Evolutionary conservation across 2,797 vertebrate species (phyloP).

Genomic region (Anabas testudineus): DNA sequence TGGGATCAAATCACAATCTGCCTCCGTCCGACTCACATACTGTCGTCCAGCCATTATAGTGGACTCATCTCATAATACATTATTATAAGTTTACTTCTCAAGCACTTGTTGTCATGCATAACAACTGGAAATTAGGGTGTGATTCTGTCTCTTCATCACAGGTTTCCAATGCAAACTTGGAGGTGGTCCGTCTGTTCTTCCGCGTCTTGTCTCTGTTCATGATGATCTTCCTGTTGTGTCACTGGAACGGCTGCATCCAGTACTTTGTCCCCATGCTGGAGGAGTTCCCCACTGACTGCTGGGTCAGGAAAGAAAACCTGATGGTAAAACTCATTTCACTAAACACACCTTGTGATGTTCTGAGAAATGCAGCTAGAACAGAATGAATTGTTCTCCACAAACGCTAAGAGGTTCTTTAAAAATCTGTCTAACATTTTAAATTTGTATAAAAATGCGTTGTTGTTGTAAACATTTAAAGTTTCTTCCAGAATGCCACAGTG

Average conservation of each 20-base stretch:
- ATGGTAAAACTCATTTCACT: conserved; percentile 70
- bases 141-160: conserved; percentile 34
- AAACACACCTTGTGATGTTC: background rate
- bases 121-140: too few relatives aligned
- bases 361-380: background rate
- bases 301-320: conserved; percentile 85
- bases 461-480: background rate
- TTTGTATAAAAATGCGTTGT: background rate
- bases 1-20: too few relatives aligned
- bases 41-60: too few relatives aligned
- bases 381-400: background rate
- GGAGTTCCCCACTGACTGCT: conserved; percentile 86
- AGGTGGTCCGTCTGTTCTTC: conserved; percentile 84
- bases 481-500: conserved; percentile 83
- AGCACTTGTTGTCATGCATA: too few relatives aligned
- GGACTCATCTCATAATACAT: too few relatives aligned
- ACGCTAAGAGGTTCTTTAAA: background rate
- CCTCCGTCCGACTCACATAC: too few relatives aligned
- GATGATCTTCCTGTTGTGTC: conserved; percentile 87
- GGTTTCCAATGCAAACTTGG: conserved; percentile 86
- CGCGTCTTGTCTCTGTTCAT: conserved; percentile 84
- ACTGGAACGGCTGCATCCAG: conserved; percentile 90
- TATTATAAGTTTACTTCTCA: too few relatives aligned
- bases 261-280: conserved; percentile 87
- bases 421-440: background rate